Conservation (phyloP, 2,888 invertebrate genomes). For the Seira musarum region DNA sequence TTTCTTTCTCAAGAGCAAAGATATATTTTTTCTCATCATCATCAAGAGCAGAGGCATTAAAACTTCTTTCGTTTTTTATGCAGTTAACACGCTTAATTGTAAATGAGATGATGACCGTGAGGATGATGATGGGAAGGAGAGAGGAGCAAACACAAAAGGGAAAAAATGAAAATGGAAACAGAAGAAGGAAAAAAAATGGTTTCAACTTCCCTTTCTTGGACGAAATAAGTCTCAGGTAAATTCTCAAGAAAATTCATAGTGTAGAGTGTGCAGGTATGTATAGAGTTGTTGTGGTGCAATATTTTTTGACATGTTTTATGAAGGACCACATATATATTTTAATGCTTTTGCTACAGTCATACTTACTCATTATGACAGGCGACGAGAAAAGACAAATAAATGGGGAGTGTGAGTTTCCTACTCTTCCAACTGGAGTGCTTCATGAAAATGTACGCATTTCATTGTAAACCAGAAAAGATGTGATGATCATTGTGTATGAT, state of each 20-base stretch:
- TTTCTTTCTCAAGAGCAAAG: slow-evolving; percentile 31
- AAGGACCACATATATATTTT: neutral
- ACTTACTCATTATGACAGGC: slow-evolving; percentile 42
- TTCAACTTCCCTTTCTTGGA: slow-evolving; percentile 4
- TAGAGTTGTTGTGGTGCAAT: too few species aligned
- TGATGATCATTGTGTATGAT: too few species aligned
- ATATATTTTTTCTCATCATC: slow-evolving; percentile 51
- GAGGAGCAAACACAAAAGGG: too few species aligned
- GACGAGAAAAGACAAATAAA: slow-evolving; percentile 27
- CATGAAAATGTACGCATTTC: neutral
- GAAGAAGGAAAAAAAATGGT: slow-evolving; percentile 19
- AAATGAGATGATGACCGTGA: slow-evolving; percentile 63
- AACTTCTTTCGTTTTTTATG: slow-evolving; percentile 43
- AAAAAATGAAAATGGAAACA: slow-evolving; percentile 14
- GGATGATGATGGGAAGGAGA: slow-evolving; percentile 26
- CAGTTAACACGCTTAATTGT: slow-evolving; percentile 67
- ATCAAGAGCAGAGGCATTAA: too few species aligned
- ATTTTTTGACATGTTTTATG: neutral
- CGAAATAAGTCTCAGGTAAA: neutral
- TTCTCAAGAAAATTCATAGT: too few species aligned
- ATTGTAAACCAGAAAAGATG: too few species aligned
- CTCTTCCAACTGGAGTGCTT: slow-evolving; percentile 1
- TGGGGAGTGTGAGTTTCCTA: slow-evolving; percentile 22
- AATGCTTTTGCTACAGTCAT: neutral
- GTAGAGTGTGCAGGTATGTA: too few species aligned